Evolutionary conservation across 2,113 vertebrate species (phyloP).

Genomic region (Larimichthys polyactis): DNA sequence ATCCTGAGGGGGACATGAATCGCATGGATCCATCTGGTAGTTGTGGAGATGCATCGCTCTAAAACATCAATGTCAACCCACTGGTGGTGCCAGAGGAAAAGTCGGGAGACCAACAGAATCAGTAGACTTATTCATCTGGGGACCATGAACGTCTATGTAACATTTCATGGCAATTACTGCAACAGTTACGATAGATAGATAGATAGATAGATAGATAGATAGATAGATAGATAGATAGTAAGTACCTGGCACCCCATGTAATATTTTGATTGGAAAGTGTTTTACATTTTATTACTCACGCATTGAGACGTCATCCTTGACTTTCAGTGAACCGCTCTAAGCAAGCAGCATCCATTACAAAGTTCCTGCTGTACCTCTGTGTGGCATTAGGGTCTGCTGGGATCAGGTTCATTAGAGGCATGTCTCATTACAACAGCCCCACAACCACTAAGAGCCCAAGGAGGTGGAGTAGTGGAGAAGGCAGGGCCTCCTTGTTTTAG

Average conservation of each 20-base stretch:
- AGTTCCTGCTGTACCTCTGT: constrained; percentile 36
- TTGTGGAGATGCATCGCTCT: background rate
- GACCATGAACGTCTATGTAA: no score
- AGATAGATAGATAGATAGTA: no score
- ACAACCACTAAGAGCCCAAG: constrained; percentile 39
- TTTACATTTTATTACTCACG: constrained; percentile 9
- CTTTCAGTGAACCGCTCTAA: constrained; percentile 6
- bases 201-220: no score
- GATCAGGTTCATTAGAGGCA: constrained; percentile 61
- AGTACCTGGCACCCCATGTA: no score
- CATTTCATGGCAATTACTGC: no score
- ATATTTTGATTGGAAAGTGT: background rate
- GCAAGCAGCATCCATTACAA: constrained; percentile 9
- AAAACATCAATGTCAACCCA: background rate
- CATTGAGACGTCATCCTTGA: constrained; percentile 13
- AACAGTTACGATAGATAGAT: no score
- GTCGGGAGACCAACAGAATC: background rate
- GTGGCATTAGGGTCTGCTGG: constrained; percentile 46
- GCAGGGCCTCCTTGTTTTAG: constrained; percentile 67
- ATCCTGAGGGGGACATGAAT: background rate
- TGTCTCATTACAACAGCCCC: constrained; percentile 68
- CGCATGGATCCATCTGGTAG: background rate
- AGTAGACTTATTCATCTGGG: background rate
- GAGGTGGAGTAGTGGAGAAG: constrained; percentile 5
- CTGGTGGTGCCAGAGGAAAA: background rate